Evolutionary conservation across 1,140 invertebrate species (phyloP).

Genomic region (Muscidifurax raptorellus): DNA sequence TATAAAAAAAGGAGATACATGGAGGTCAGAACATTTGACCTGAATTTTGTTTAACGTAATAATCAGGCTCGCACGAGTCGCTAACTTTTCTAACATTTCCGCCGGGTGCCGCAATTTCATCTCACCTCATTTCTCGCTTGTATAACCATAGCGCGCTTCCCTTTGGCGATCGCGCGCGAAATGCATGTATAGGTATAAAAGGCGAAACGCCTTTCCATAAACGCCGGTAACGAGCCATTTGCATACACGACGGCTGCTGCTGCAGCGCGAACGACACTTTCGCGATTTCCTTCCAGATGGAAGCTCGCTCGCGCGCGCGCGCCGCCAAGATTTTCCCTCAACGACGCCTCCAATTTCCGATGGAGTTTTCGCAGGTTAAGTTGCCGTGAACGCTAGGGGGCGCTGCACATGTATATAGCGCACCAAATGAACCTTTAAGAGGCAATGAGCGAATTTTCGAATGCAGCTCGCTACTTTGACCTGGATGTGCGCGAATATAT

Average conservation of each 20-base stretch:
- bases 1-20: too few species aligned
- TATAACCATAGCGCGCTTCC: not conserved
- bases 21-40: not conserved
- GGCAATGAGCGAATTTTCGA: not conserved
- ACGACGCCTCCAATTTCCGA: too few species aligned
- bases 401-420: not conserved
- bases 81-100: not conserved
- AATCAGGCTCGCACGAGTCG: not conserved
- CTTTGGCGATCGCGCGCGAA: not conserved
- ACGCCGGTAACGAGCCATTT: not conserved
- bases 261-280: not conserved
- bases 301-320: not conserved
- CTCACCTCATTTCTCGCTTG: not conserved
- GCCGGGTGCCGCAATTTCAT: not conserved
- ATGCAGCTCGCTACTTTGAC: not conserved
- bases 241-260: not conserved
- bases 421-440: not conserved
- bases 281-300: not conserved
- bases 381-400: too few species aligned
- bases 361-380: too few species aligned
- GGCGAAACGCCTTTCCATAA: not conserved
- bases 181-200: not conserved
- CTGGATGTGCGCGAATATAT: not conserved
- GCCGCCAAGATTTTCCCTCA: not conserved
- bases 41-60: not conserved